A percentile compares a stretch with the other conserved stretches of the same genome.
These are phyloP conservation scores for Crocallis elinguaria DNA, from an alignment of 2,888 invertebrate genomes.

Conservation along the genomic window DNA sequence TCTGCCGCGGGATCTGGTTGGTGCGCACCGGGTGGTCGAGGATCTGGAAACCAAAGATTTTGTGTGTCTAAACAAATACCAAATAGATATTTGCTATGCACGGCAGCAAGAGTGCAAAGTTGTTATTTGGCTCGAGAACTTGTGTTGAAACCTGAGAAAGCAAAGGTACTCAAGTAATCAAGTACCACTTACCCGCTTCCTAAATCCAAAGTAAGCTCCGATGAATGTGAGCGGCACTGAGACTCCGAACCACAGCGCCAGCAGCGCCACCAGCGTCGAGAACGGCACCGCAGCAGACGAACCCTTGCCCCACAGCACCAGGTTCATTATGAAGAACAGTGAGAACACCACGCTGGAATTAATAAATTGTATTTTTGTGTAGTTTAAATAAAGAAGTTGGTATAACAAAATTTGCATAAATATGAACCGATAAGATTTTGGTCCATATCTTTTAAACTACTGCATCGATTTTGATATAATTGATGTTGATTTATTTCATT, in stretches of 20 bases:
- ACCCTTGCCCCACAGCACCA: constrained; percentile 97
- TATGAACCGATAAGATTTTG: no score
- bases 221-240: constrained; percentile 99
- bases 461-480: no score
- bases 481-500: no score
- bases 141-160: no score
- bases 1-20: constrained; percentile 99
- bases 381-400: no score
- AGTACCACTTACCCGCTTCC: constrained; percentile 93
- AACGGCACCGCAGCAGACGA: constrained; percentile 99
- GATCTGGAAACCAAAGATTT: constrained; percentile 85
- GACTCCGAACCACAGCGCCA: constrained; percentile 99
- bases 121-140: no score
- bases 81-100: not conserved
- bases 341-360: constrained; percentile 94
- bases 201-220: constrained; percentile 99
- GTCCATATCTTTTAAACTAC: no score
- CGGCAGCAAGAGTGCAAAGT: no score
- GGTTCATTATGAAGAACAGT: constrained; percentile 98
- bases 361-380: not conserved
- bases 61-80: not conserved
- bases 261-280: constrained; percentile 95
- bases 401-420: no score
- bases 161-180: no score
- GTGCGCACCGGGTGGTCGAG: constrained; percentile 99